Evolutionary conservation across 2,113 vertebrate species (phyloP), one percentile per base, ranked within the genome.

Genomic region (Harpagus bidentatus): DNA sequence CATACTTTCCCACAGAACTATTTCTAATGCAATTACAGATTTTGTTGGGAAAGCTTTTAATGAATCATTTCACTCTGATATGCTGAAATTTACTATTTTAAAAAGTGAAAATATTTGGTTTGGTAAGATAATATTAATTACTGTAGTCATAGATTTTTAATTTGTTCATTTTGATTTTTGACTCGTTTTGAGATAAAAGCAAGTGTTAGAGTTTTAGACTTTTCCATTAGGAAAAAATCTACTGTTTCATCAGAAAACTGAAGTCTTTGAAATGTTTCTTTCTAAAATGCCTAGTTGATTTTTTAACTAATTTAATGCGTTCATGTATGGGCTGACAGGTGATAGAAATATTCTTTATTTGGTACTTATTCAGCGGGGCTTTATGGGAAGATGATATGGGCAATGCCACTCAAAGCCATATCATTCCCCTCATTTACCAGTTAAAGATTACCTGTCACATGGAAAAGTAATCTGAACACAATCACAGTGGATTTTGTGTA

Each of bases 331-430:
- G 29, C 16, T 94, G 73, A 69, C 43, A 72, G 25, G 38, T 85
- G 65, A 76, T 69, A 94, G 66, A 90, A 89, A 76, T 84, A 82
- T 67, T 76, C 34, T 92, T 84, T 85, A 76, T 89, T 88, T 89
- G 59, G 29, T 94, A 72, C 34, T 91, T 84, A 94, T 32, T 83
- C 77, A 56, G 12, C 47, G 29, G 31, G 48, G 28, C 36, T 89
- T 92, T 89, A 77, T 91, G 62, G 38, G 42, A 87, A 81, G 73
- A 69, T 82, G 77, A 85, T 82, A 59, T 26, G 45, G 50, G 23
- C 89, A 22, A 56, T 58, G 38, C 38, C 45, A 65, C 87, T 91
- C 83, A 94, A 92, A 94, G 22, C 34, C 19, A 19, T 48, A 52
- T 55, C 61, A 53, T 48, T 62, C 23, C 17, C 56, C 13, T 34